Evolutionary conservation across 2,888 invertebrate species (phyloP), one percentile per base, ranked within the genome.

Genomic region (Physocephala rufipes): DNA sequence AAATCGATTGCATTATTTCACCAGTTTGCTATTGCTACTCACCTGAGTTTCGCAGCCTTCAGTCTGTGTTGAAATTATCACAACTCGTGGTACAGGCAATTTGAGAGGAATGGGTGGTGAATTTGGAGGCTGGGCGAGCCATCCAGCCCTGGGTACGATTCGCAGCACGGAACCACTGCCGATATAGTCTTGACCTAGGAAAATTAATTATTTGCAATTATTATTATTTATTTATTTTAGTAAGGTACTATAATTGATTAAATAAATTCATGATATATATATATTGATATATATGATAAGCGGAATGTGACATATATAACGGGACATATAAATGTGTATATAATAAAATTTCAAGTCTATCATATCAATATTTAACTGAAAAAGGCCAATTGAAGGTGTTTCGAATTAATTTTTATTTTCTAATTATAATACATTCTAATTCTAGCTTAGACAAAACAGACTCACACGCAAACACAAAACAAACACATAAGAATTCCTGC

Each of bases 61-160:
- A 0, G 82, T 81, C 53, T 78, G 78, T 24, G 83, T 83, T 55
- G 82, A 78, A 69, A 82, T 69, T 3, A 81, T 74, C 5, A 82
- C 78, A 12, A 83, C 80, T 53, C 77, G 72, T 0, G 73, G 67
- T 16, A 82, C 77, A 1, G 83, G 82, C 30, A 75, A 64, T 0
- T 67, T 24, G 2, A 83, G 77, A n/a, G 74, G 55, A 0, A 78
- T 73, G 30, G 77, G 73, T 2, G 76, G 61, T 36, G 77, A 78
- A 67, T 79, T 75, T 2, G 83, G 77, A 0, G 83, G 83, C 62
- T 83, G 83, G 0, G 83, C 82, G 4, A 83, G 74, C 83, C 83
- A 83, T 13, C 75, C 79, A 65, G 77, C 75, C 2, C 83, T 80
- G 13, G 79, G 76, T 49, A 83, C 82, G 59, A 78, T 79, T 4